Evolutionary conservation across 2,113 vertebrate species (phyloP).

Genomic region (Litocranius walleri): DNA sequence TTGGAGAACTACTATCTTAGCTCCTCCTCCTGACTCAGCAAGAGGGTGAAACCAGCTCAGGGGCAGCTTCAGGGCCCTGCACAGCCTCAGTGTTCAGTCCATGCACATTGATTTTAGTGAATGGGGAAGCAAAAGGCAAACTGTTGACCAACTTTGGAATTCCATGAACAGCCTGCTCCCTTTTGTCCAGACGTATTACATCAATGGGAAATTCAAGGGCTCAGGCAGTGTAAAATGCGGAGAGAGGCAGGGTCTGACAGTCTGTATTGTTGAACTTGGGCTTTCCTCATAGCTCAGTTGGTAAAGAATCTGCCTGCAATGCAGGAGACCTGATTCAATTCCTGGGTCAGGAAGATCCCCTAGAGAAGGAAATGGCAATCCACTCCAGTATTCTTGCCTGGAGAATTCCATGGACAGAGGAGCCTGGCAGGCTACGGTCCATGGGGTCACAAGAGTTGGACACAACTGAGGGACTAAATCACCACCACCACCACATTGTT

Average conservation of each 20-base stretch:
- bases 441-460: rapidly evolving
- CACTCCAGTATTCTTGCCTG: neutral
- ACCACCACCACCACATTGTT: neutral
- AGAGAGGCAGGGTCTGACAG: neutral
- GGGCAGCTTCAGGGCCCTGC: neutral
- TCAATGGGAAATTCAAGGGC: slow-evolving; percentile 34
- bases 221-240: neutral
- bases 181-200: slow-evolving; percentile 4
- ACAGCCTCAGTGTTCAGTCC: neutral
- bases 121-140: slow-evolving; percentile 42
- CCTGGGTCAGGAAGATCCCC: neutral
- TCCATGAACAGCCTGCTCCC: slow-evolving; percentile 37
- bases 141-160: slow-evolving; percentile 59
- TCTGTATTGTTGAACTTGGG: neutral
- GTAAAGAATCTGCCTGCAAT: neutral
- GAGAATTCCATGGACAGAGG: neutral
- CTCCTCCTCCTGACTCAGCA: neutral
- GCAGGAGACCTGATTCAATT: neutral
- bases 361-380: neutral
- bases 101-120: slow-evolving; percentile 12
- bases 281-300: neutral
- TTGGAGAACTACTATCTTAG: neutral
- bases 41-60: neutral
- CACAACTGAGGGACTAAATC: neutral
- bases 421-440: rapidly evolving